These are phyloP conservation scores for Hafferia zeledoni DNA, from an alignment of 2,797 vertebrate genomes.

Conservation along the genomic window DNA sequence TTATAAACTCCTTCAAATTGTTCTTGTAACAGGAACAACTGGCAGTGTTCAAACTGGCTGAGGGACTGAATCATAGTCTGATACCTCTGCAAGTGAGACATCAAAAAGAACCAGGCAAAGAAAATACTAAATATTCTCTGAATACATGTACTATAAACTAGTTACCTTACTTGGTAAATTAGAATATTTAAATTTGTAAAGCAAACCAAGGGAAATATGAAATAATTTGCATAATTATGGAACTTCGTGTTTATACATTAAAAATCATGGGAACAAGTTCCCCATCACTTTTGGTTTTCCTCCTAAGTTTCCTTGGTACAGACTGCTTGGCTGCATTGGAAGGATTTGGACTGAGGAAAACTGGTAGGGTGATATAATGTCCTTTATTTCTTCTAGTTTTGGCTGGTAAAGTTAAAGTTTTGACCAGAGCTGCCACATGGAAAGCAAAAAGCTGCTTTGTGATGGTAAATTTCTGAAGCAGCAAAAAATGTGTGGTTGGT, in stretches of 20 bases:
- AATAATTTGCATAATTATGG: not conserved
- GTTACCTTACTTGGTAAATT: not conserved
- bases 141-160: not conserved
- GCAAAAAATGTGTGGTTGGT: not conserved
- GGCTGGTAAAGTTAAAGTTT: not conserved
- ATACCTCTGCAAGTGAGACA: not conserved
- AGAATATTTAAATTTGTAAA: not conserved
- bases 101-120: not conserved
- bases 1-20: not conserved
- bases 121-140: not conserved
- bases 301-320: accelerated
- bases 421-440: not conserved
- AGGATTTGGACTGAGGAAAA: not conserved
- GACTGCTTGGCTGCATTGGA: not conserved
- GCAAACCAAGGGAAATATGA: not conserved
- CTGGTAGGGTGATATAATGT: not conserved
- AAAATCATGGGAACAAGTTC: not conserved
- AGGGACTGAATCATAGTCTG: not conserved
- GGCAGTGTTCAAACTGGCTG: not conserved
- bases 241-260: not conserved
- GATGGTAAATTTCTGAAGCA: not conserved
- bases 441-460: not conserved
- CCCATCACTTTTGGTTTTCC: not conserved
- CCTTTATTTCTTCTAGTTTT: not conserved
- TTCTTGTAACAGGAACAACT: not conserved